A percentile compares a stretch with the other conserved stretches of the same genome.
Evolutionary conservation across 2,113 vertebrate species (phyloP).

Genomic region (Toxotes jaculatrix): DNA sequence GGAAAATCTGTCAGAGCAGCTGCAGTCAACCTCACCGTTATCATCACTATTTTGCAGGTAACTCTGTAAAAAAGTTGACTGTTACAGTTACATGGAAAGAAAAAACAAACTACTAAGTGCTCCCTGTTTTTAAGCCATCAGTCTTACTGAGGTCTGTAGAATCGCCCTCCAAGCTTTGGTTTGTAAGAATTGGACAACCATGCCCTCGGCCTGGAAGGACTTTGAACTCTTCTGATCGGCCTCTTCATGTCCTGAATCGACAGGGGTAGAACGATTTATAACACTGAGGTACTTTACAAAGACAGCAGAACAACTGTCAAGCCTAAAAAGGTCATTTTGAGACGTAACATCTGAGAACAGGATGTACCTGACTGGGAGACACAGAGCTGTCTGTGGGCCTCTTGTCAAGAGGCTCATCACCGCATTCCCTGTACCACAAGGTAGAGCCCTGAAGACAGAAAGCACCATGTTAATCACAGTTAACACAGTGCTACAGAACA

Average conservation of each 20-base stretch:
- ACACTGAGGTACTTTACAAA: not conserved
- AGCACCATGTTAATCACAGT: not conserved
- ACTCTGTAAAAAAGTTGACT: not conserved
- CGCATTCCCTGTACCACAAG: conserved; percentile 45
- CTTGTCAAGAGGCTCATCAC: conserved; percentile 42
- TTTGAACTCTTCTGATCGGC: conserved; percentile 67
- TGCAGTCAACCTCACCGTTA: not conserved
- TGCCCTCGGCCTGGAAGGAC: conserved; percentile 58
- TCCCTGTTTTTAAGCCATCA: not conserved
- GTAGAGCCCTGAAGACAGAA: conserved; percentile 35
- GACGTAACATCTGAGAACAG: not conserved
- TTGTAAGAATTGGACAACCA: conserved; percentile 55
- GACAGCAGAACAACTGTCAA: not conserved
- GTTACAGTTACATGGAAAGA: not conserved
- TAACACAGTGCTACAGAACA: not conserved
- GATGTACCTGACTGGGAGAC: conserved; percentile 33
- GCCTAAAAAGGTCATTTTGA: not conserved
- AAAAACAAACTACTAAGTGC: not conserved
- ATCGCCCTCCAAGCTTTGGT: conserved; percentile 54
- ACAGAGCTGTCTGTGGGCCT: conserved; percentile 19
- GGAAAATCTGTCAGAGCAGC: not conserved
- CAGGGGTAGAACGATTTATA: not conserved
- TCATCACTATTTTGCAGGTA: not conserved
- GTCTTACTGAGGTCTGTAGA: conserved; percentile 64
- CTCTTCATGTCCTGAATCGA: conserved; percentile 59